Evolutionary conservation across 1,140 invertebrate species (phyloP).

Genomic region (Hylaeus anthracinus): DNA sequence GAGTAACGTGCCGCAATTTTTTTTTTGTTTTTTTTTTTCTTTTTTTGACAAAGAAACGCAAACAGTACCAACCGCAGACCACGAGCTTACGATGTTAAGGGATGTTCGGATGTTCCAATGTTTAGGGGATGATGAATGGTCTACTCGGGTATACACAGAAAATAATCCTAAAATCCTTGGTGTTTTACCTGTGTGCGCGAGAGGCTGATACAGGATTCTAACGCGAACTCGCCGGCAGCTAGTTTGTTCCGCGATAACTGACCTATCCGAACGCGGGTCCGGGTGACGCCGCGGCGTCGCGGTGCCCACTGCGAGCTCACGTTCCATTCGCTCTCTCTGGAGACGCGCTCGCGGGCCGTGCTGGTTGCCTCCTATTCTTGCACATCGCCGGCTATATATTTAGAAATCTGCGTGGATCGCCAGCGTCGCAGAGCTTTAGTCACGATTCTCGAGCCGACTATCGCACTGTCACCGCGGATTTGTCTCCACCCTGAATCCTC

Average conservation of each 20-base stretch:
- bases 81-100: no score
- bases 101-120: no score
- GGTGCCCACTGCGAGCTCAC: constrained; percentile 57
- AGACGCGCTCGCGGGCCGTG: constrained; percentile 33
- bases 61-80: no score
- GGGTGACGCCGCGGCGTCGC: constrained; percentile 55
- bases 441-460: constrained; percentile 46
- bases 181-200: constrained; percentile 36
- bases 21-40: no score
- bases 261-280: constrained; percentile 57
- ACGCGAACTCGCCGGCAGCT: constrained; percentile 43
- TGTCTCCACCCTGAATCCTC: neutral
- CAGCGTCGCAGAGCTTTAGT: constrained; percentile 58
- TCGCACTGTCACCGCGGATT: constrained; percentile 1
- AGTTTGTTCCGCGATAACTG: constrained; percentile 54
- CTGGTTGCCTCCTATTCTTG: constrained; percentile 49
- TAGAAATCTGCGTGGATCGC: constrained; percentile 56
- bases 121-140: no score
- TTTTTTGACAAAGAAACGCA: no score
- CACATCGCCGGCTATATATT: constrained; percentile 55
- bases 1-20: no score
- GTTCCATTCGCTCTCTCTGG: constrained; percentile 50
- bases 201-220: constrained; percentile 52
- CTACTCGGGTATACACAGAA: no score
- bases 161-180: constrained; percentile 27